A percentile compares a stretch with the other conserved stretches of the same genome.
Evolutionary conservation across 2,797 vertebrate species (phyloP).

Genomic region (Hybognathus amarus): DNA sequence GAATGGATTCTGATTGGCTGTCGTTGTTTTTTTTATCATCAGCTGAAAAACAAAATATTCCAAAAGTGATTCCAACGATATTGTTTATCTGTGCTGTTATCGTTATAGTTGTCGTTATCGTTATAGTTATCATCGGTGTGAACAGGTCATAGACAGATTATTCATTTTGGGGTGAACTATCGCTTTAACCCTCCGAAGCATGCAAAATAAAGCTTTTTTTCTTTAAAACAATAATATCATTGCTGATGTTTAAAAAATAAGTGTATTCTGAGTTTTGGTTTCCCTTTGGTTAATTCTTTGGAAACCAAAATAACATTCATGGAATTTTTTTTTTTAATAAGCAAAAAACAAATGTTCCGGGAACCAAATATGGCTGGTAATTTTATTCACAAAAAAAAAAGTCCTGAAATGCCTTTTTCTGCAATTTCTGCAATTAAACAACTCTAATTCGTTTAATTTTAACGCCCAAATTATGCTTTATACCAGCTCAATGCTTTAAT

Average conservation of each 20-base stretch:
- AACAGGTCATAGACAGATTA: not conserved
- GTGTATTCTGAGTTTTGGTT: not conserved
- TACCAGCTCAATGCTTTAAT: not conserved
- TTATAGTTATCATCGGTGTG: not conserved
- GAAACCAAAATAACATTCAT: not conserved
- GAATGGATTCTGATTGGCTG: not conserved
- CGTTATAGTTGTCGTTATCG: too few species aligned
- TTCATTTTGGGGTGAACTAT: not conserved
- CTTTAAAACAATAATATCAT: not conserved
- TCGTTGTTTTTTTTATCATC: not conserved
- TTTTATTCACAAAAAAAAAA: not conserved
- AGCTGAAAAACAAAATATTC: not conserved
- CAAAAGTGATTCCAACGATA: not conserved
- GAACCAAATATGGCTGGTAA: not conserved
- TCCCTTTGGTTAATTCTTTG: not conserved
- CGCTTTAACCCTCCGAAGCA: not conserved
- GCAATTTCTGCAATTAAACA: too few species aligned
- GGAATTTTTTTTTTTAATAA: not conserved
- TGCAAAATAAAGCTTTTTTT: not conserved
- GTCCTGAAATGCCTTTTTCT: not conserved
- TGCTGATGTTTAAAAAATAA: not conserved
- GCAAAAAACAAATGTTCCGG: not conserved
- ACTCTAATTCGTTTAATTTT: not conserved
- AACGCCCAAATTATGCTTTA: not conserved
- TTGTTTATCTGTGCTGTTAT: too few species aligned